Evolutionary conservation across 2,797 vertebrate species (phyloP), one percentile per base, ranked within the genome.

Genomic region (Takifugu rubripes): DNA sequence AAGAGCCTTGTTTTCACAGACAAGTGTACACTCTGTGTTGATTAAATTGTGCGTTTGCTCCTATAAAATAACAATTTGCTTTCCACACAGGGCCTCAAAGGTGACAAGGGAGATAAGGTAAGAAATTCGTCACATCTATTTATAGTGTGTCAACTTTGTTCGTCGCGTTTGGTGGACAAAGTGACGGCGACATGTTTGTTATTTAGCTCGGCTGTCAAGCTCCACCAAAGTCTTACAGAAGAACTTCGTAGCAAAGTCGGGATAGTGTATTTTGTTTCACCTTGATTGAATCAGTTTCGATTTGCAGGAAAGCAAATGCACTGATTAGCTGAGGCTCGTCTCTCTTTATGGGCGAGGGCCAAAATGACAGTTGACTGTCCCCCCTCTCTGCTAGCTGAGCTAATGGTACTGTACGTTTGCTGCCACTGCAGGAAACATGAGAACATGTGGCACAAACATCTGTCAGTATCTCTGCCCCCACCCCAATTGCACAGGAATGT

Each of bases 91-190:
- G 85, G 84, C 31, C 54, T 33, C 5, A 60, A 2, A 25, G 84
- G 88, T 48, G 77, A 75, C n/a, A 84, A 78, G 68, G 89, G 89
- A 84, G 86, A 86, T 6, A 82, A 81, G 83, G 86, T 89, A 82
- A 85, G 33, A 11, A 33, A 33, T 11, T 11, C 11, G 50, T 14
- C 25, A 44, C 29, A 46, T 65, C 27, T 17, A 47, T 46, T 17
- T 9, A 12, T 10, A 36, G 7, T 31, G 43, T 49, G 10, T 61
- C 62, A 55, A 49, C 17, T 44, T 33, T 33, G 33, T 33, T 11
- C 21, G 21, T 21, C 21, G 33, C 33, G 9, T 33, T 33, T 49
- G 7, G 26, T 54, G 1, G 14, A 61, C 6, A 49, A 61, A 61
- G 44, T 69, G 60, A 46, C 46, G 21, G 10, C 8, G n/a, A 44